Evolutionary conservation across 1,140 invertebrate species (phyloP), one percentile per base, ranked within the genome.

Genomic region (Psilanteris sp.): DNA sequence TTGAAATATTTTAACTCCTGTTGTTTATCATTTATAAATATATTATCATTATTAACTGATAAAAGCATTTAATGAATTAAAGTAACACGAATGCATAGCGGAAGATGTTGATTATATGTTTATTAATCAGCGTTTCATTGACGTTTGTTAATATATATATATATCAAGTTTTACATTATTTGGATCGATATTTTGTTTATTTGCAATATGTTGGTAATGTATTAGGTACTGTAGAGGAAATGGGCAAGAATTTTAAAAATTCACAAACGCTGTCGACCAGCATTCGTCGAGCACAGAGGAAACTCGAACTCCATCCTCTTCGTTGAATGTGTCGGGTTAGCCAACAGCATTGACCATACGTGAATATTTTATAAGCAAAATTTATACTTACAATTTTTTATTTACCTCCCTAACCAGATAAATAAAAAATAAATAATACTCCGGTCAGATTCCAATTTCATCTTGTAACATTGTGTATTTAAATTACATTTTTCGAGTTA

Each of bases 321-420:
- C 46, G 37, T 16, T 52, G 61, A 67, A 67, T 66, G 57, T 54
- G 44, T 74, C 44, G 54, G 61, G 44, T 44, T 44, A 37, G 61
- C 36, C 70, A 66, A 66, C 48, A 57, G 57, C 70, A 74, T 29
- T 74, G 61, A 74, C 61, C 61, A 61, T 66, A 74, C 54, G 52
- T 66, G 61, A 66, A 74, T 61, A 66, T 74, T 66, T 74, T 52
- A 74, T 61, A 37, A 61, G 26, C 8, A 15, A 64, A 73, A 73
- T 73, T 66, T 73, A 73, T 64, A 48, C 50, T 50, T 13, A 29
- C 13, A 9, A 6, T 24, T 37, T 66, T 74, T 74, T 72, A 55
- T 72, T 64, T 52, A 36, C 22, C 20, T 59, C 39, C 34, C 22
- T 64, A 66, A 59, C 24, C 18, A 43, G 34, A 66, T 66, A 66